Evolutionary conservation across 1,140 invertebrate genomes (phyloP).

Genomic region (Lysiphlebus fabarum): DNA sequence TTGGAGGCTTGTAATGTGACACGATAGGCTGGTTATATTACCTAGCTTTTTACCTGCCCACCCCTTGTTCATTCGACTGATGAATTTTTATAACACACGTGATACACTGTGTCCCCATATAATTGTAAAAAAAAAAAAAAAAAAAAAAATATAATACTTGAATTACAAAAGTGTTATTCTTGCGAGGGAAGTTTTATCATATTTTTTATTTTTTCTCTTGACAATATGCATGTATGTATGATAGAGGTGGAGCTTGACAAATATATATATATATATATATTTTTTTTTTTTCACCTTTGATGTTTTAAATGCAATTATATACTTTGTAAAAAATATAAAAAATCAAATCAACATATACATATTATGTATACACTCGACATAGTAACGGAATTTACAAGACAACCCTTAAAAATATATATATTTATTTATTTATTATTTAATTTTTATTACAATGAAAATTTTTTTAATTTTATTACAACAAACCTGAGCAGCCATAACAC

Average conservation of each 20-base stretch:
- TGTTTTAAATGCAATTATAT: neutral
- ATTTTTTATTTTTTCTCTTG: neutral
- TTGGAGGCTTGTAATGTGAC: slow-evolving; percentile 31
- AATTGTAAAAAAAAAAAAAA: neutral
- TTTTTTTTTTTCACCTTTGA: slow-evolving; percentile 10
- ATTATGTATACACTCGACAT: neutral
- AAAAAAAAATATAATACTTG: slow-evolving; percentile 15
- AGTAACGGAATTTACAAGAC: neutral
- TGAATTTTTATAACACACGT: too few relatives aligned
- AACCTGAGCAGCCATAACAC: slow-evolving; percentile 97
- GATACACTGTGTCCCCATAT: slow-evolving; percentile 12
- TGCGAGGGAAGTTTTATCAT: slow-evolving; percentile 13
- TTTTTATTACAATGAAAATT: too few relatives aligned
- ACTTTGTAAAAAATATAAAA: slow-evolving; percentile 3
- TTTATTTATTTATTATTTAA: too few relatives aligned
- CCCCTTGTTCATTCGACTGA: neutral
- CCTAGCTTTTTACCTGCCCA: slow-evolving; percentile 17
- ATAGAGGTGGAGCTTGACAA: slow-evolving; percentile 20
- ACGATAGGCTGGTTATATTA: slow-evolving; percentile 36
- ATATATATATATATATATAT: too few relatives aligned
- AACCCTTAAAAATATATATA: too few relatives aligned
- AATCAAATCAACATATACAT: neutral
- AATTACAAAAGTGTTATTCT: slow-evolving; percentile 35
- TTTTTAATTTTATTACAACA: too few relatives aligned
- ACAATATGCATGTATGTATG: too few relatives aligned